Evolutionary conservation across 2,888 invertebrate species (phyloP).

Genomic region (Bellardia bayeri): DNA sequence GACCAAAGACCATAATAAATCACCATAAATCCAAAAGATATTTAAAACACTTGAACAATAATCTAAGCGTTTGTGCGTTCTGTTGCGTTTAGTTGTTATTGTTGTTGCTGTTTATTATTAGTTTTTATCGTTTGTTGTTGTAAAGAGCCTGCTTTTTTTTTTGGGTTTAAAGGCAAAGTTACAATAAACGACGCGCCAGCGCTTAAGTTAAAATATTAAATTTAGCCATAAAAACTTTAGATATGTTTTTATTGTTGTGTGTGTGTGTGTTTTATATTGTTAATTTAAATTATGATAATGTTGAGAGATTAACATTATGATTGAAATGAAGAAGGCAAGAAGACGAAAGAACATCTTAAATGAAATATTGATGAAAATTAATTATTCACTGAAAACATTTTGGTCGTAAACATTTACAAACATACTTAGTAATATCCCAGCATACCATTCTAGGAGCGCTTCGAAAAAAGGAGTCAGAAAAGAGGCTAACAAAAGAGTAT

Average conservation of each 20-base stretch:
- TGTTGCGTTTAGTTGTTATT: not conserved
- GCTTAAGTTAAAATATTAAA: constrained; percentile 3
- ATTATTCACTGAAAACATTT: constrained; percentile 30
- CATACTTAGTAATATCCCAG: not conserved
- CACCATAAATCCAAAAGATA: not conserved
- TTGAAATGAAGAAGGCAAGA: constrained; percentile 18
- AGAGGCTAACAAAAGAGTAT: no score
- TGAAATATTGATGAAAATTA: constrained; percentile 47
- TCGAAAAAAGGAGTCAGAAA: no score
- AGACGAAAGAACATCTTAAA: constrained; percentile 38
- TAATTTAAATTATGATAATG: constrained; percentile 43
- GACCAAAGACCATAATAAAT: not conserved
- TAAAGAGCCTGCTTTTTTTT: not conserved
- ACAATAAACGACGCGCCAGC: not conserved
- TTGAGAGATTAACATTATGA: constrained; percentile 28
- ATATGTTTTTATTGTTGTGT: not conserved
- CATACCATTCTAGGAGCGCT: no score
- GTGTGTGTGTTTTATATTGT: constrained; percentile 27
- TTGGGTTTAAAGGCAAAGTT: not conserved
- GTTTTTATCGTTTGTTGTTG: constrained; percentile 4
- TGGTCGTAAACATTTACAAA: constrained; percentile 11
- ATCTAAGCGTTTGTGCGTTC: constrained; percentile 27
- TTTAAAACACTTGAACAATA: constrained; percentile 10
- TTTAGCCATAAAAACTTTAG: constrained; percentile 19
- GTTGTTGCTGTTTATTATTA: not conserved